Base-by-base conservation (phyloP, 2,888 invertebrate genomes). In the Troides oblongomaculatus region DNA sequence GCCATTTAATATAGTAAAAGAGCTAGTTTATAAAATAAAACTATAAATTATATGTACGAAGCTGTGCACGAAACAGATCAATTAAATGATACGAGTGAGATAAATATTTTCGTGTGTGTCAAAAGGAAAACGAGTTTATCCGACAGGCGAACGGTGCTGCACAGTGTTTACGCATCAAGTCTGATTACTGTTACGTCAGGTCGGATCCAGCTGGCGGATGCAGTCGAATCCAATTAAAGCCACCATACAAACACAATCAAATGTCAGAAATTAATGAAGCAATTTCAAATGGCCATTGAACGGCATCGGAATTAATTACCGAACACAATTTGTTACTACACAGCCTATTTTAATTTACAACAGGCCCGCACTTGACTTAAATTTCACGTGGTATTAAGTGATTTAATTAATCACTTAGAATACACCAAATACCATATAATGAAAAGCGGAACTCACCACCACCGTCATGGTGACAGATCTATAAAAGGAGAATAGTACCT, bases 261-360 rank as follows among this genome's bases (percentile, higher is more conserved):
- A 68, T 12, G 53, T 39, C 46, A 50, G 39, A 60, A 69, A 69
- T 64, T 64, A 64, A 69, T 69, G 64, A 53, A 64, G 59, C 68
- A 50, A 59, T 60, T 64, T 69, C 39, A 60, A 43, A 56, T 63
- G 68, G 21, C 36, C 62, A 59, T n/a, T 50, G n/a, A 60, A 4
- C 50, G 58, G 56, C 64, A 60, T 64, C 68, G 56, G 60, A 64
- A 69, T 69, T 64, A 64, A 69, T 69, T 64, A 64, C 57, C 46
- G 58, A 46, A 62, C 57, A 68, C 68, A 63, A 68, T 68, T 68
- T 63, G 68, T 68, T 68, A 68, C 30, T 58, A 62, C 39, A 61
- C 36, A 39, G 56, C 39, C 21, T 39, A 6, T 39, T 39, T 39
- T 39, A 10, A 39, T 39, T 39, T 10, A 39, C 39, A 10, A 39